These are phyloP conservation scores for Rynchops niger DNA, from an alignment of 2,113 vertebrate species.

Conservation along the genomic window DNA sequence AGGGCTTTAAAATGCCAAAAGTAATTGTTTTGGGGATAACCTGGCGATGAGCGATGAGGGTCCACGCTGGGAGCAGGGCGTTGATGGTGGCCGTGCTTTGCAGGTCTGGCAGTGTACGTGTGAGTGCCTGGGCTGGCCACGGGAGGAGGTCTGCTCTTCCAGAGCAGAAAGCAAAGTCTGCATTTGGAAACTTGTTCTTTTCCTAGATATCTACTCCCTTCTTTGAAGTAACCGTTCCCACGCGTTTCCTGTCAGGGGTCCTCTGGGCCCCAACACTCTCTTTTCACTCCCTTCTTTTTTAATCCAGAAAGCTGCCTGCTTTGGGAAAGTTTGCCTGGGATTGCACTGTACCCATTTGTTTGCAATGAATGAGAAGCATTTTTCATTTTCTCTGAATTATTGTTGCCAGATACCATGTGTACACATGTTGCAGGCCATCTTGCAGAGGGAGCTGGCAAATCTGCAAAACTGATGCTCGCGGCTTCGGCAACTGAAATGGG, in stretches of 20 bases:
- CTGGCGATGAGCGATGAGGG: fast-evolving
- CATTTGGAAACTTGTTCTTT: not conserved
- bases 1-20: not conserved
- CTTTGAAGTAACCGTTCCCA: conserved; percentile 6
- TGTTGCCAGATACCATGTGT: conserved; percentile 49
- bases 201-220: not conserved
- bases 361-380: conserved; percentile 55
- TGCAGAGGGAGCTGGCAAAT: conserved; percentile 45
- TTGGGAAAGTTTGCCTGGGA: conserved; percentile 11
- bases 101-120: not conserved
- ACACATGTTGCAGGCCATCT: conserved; percentile 29
- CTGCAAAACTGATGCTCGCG: not conserved
- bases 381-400: conserved; percentile 55
- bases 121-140: fast-evolving
- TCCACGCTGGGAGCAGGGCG: fast-evolving
- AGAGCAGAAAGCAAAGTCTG: not conserved
- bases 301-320: not conserved
- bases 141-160: not conserved
- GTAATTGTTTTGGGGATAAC: not conserved
- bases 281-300: not conserved
- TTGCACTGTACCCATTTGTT: conserved; percentile 51
- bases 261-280: not conserved
- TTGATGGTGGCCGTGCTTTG: fast-evolving
- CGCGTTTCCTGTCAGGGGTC: not conserved
- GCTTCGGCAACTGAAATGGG: not conserved